Evolutionary conservation across 2,113 vertebrate genomes (phyloP).

Genomic region (Barbus barbus): DNA sequence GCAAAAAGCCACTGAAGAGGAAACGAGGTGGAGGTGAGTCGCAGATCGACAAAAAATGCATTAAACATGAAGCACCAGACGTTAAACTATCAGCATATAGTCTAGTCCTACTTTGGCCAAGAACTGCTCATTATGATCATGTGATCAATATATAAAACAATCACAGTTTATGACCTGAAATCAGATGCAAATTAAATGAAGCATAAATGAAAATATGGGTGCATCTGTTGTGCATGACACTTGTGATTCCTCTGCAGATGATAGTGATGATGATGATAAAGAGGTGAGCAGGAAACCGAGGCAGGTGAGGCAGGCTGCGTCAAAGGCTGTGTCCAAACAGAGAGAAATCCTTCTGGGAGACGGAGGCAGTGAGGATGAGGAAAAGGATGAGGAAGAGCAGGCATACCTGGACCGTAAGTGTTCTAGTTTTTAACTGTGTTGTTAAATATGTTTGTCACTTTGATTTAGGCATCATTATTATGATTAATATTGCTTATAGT

Average conservation of each 20-base stretch:
- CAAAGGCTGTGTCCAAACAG: conserved; percentile 97
- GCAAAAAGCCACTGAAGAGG: conserved; percentile 81
- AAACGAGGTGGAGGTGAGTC: conserved; percentile 82
- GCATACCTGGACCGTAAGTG: conserved; percentile 88
- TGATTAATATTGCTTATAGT: too few species aligned
- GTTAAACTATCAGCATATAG: not conserved
- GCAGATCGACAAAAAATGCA: not conserved
- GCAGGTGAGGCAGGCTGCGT: conserved; percentile 93
- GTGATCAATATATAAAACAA: not conserved
- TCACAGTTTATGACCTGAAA: not conserved
- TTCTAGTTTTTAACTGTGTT: not conserved
- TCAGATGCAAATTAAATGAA: not conserved
- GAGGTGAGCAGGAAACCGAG: conserved; percentile 93
- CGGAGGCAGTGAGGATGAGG: conserved; percentile 93
- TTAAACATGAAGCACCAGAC: conserved; percentile 8
- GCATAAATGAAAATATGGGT: not conserved
- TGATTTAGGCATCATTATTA: too few species aligned
- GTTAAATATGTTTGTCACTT: too few species aligned
- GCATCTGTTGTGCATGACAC: too few species aligned
- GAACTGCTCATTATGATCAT: not conserved
- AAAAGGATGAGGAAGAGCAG: conserved; percentile 88
- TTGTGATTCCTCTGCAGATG: conserved; percentile 75
- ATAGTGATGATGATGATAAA: conserved; percentile 94
- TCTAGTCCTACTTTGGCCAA: not conserved
- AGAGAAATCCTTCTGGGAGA: conserved; percentile 95